Evolutionary conservation across 2,113 vertebrate genomes (phyloP).

Genomic region (Ptilorrhoa leucosticta): DNA sequence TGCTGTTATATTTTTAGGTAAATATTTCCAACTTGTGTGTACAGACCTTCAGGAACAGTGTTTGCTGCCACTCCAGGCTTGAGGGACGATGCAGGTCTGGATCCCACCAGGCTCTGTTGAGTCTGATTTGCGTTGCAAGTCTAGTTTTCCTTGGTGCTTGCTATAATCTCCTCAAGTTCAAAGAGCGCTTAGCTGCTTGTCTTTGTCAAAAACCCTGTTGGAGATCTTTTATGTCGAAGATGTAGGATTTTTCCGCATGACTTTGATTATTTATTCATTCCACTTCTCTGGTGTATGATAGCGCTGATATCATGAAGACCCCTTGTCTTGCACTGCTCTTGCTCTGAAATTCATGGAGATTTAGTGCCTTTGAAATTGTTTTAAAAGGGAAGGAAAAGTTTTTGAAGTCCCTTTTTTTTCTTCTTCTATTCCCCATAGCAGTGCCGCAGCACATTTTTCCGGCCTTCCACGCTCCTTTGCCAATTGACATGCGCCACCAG

Average conservation of each 20-base stretch:
- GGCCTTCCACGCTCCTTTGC: slow-evolving; percentile 91
- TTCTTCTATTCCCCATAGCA: slow-evolving; percentile 68
- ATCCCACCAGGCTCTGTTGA: slow-evolving; percentile 77
- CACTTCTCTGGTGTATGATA: slow-evolving; percentile 85
- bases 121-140: slow-evolving; percentile 74
- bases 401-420: slow-evolving; percentile 74
- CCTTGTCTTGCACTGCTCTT: slow-evolving; percentile 76
- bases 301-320: slow-evolving; percentile 76
- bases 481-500: slow-evolving; percentile 95
- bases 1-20: slow-evolving; percentile 38
- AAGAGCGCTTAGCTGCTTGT: slow-evolving; percentile 90
- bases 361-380: slow-evolving; percentile 81
- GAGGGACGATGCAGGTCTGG: slow-evolving; percentile 20
- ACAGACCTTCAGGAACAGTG: slow-evolving; percentile 34
- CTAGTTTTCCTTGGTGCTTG: slow-evolving; percentile 73
- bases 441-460: slow-evolving; percentile 91
- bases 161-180: slow-evolving; percentile 87
- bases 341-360: slow-evolving; percentile 83
- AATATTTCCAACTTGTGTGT: slow-evolving; percentile 38
- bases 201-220: slow-evolving; percentile 91
- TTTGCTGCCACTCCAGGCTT: slow-evolving; percentile 44
- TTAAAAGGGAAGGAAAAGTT: slow-evolving; percentile 71
- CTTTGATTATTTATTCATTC: slow-evolving; percentile 98
- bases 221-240: slow-evolving; percentile 93
- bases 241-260: slow-evolving; percentile 87